Percentiles rank a stretch among this genome's conserved stretches.
Evolutionary conservation across 2,113 vertebrate species (phyloP).

Genomic region (Prunella fulvescens): DNA sequence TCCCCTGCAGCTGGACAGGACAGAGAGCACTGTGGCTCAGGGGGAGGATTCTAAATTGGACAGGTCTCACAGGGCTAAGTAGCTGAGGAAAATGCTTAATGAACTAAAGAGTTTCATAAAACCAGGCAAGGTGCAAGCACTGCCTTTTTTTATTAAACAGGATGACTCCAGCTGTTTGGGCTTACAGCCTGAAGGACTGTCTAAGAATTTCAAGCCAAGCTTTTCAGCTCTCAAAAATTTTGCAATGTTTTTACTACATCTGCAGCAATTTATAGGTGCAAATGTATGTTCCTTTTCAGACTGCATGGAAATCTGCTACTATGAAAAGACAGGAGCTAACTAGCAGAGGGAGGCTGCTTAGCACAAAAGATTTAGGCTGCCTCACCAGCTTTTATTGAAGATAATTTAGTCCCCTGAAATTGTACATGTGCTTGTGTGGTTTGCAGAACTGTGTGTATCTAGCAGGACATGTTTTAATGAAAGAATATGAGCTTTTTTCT

Average conservation of each 20-base stretch:
- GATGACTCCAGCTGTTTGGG: conserved; percentile 14
- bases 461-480: conserved; percentile 27
- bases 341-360: not conserved
- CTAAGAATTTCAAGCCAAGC: conserved; percentile 5
- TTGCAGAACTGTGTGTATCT: not conserved
- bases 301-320: not conserved
- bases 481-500: conserved; percentile 13
- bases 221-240: not conserved
- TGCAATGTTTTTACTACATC: not conserved
- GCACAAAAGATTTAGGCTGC: not conserved
- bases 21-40: not conserved
- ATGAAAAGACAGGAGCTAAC: not conserved
- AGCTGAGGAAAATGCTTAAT: not conserved
- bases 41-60: not conserved
- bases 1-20: not conserved
- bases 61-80: not conserved
- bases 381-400: not conserved
- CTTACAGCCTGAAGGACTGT: not conserved
- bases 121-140: not conserved
- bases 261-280: not conserved
- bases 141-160: not conserved
- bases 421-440: not conserved
- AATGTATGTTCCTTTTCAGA: not conserved
- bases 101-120: not conserved
- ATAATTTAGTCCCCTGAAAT: not conserved